phyloP scores from a whole-genome alignment of 2,113 vertebrate species.

The Poeciliopsis prolifica region DNA sequence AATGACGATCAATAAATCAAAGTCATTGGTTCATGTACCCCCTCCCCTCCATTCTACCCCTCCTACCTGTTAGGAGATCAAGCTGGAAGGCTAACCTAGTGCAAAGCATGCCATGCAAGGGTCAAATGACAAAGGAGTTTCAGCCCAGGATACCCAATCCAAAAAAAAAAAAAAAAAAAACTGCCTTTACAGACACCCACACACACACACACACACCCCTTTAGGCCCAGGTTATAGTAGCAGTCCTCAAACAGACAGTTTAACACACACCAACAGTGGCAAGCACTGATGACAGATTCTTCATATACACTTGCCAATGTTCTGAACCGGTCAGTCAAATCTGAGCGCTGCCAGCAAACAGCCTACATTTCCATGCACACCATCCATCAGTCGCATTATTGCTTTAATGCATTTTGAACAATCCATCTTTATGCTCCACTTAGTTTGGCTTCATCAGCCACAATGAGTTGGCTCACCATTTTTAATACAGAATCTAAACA shows the following conservation, averaged over 20 bases:
- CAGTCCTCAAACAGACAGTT: conserved; percentile 60
- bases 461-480: neutral
- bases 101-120: conserved; percentile 82
- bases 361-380: conserved; percentile 65
- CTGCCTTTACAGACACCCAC: conserved; percentile 43
- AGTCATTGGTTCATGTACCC: neutral
- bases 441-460: neutral
- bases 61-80: conserved; percentile 62
- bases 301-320: conserved; percentile 65
- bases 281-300: conserved; percentile 57
- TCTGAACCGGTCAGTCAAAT: conserved; percentile 55
- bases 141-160: conserved; percentile 78
- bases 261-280: conserved; percentile 58
- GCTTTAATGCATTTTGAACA: neutral
- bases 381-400: conserved; percentile 20
- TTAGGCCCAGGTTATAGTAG: conserved; percentile 48
- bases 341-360: conserved; percentile 45
- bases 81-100: conserved; percentile 63
- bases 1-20: conserved; percentile 22
- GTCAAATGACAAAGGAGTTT: conserved; percentile 63
- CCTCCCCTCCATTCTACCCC: conserved; percentile 78
- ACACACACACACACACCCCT: conserved; percentile 50
- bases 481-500: neutral
- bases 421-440: neutral
- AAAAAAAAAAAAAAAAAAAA: conserved; percentile 10